Percentiles rank a stretch among this genome's conserved stretches.
Evolutionary conservation across 30 jellyfish, hydroid and myxozoan species (phyloP).

Genomic region (Aurelia sp.): DNA sequence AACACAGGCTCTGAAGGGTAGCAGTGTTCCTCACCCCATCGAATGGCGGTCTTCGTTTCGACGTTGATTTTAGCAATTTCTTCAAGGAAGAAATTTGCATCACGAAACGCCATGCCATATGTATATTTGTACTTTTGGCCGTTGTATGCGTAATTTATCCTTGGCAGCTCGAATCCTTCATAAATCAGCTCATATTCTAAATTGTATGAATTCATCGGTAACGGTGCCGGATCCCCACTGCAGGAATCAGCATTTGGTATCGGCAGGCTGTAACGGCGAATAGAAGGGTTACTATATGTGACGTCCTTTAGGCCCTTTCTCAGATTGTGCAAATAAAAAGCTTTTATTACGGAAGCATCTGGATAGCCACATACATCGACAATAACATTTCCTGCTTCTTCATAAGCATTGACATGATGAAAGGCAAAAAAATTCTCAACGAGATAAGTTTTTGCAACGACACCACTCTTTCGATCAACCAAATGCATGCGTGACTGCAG

Average conservation of each 20-base stretch:
- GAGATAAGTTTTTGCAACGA: slow-evolving; percentile 17
- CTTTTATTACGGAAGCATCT: slow-evolving; percentile 63
- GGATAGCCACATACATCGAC: slow-evolving; percentile 84
- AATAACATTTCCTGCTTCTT: slow-evolving; percentile 40
- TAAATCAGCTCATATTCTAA: slow-evolving; percentile 18
- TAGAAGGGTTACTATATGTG: slow-evolving; percentile 23
- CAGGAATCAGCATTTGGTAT: not conserved
- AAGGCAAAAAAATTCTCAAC: slow-evolving; percentile 56
- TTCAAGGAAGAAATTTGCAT: slow-evolving; percentile 48
- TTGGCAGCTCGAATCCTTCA: slow-evolving; percentile 79
- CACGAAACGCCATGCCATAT: slow-evolving; percentile 58
- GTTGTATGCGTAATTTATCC: slow-evolving; percentile 67
- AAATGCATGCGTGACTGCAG: slow-evolving; percentile 61
- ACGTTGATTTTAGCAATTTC: slow-evolving; percentile 57
- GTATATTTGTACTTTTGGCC: slow-evolving; percentile 53
- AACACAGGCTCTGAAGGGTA: slow-evolving; percentile 86
- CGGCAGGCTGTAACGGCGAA: slow-evolving; percentile 72
- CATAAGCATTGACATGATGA: slow-evolving; percentile 87
- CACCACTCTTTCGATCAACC: slow-evolving; percentile 73
- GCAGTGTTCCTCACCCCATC: slow-evolving; percentile 76
- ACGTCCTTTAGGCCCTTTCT: slow-evolving; percentile 64
- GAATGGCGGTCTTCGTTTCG: slow-evolving; percentile 39
- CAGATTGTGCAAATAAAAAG: slow-evolving; percentile 65
- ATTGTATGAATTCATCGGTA: slow-evolving; percentile 8
- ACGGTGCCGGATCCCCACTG: not conserved